These are phyloP conservation scores for Coreoperca whiteheadi DNA, from an alignment of 2,113 vertebrate species.

Conservation along the genomic window DNA sequence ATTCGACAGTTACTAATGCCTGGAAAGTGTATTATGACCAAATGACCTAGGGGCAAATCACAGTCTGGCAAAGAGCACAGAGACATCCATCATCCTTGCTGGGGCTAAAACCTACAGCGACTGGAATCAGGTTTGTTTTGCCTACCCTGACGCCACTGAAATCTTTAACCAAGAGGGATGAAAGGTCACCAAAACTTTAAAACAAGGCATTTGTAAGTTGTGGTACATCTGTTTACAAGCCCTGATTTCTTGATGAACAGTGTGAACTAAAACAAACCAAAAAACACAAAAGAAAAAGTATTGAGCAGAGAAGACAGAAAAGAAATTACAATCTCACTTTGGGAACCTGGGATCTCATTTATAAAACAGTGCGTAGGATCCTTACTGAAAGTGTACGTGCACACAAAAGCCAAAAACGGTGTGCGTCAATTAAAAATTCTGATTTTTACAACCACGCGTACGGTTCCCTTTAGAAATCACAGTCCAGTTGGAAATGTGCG, in stretches of 20 bases:
- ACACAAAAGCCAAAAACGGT: too few relatives aligned
- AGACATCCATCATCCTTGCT: conserved; percentile 15
- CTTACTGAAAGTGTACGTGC: too few relatives aligned
- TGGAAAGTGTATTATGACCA: conserved; percentile 24
- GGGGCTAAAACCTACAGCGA: background rate
- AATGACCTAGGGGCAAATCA: conserved; percentile 31
- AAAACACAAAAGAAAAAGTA: background rate
- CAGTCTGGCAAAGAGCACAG: conserved; percentile 10
- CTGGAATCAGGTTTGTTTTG: conserved; percentile 37
- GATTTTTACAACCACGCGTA: too few relatives aligned
- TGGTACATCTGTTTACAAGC: background rate
- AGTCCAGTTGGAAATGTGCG: too few relatives aligned
- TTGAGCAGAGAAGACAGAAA: background rate
- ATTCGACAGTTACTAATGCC: background rate
- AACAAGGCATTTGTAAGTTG: background rate
- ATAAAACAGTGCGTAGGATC: too few relatives aligned
- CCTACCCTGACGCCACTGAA: conserved; percentile 22
- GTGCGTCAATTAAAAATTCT: too few relatives aligned
- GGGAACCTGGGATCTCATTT: background rate
- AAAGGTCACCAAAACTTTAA: background rate
- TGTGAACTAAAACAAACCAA: conserved; percentile 2
- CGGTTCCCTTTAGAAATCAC: too few relatives aligned
- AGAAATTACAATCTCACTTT: background rate
- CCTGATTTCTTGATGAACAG: background rate
- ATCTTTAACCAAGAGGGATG: conserved; percentile 33